Evolutionary conservation across 2,113 vertebrate species (phyloP).

Genomic region (Vulpes ferrilata): DNA sequence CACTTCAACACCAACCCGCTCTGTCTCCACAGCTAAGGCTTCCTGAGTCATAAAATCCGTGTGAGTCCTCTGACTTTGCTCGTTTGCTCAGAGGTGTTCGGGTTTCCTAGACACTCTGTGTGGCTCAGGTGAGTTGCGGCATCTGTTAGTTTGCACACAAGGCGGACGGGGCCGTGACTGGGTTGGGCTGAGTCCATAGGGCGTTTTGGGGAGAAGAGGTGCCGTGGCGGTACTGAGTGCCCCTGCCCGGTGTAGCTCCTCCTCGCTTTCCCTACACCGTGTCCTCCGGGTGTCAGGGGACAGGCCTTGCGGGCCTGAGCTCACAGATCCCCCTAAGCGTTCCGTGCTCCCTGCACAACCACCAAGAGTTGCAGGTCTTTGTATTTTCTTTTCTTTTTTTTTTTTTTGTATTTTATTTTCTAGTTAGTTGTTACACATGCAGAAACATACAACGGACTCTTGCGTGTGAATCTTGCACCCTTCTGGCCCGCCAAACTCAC

Average conservation of each 20-base stretch:
- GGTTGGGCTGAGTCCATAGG: fast-evolving
- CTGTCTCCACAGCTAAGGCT: fast-evolving
- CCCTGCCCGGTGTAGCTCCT: fast-evolving
- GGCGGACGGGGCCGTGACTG: not conserved
- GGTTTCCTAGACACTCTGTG: not conserved
- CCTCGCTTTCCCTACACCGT: fast-evolving
- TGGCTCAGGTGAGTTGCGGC: not conserved
- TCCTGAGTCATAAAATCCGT: fast-evolving
- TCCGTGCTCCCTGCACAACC: fast-evolving
- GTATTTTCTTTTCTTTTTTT: not conserved
- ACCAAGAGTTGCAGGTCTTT: no score
- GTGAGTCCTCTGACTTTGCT: fast-evolving
- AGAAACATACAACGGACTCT: not conserved
- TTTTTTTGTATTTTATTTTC: not conserved
- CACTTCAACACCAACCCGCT: fast-evolving
- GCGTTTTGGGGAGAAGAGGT: fast-evolving
- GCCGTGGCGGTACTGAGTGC: fast-evolving
- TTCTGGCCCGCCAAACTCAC: fast-evolving
- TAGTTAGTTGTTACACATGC: not conserved
- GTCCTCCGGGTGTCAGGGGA: fast-evolving
- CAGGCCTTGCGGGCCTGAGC: fast-evolving
- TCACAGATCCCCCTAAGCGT: fast-evolving
- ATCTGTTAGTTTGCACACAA: not conserved
- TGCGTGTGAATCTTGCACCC: fast-evolving
- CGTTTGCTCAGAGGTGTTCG: not conserved